Base-by-base conservation (phyloP, 2,888 invertebrate genomes). In the Idaea dimidiata region DNA sequence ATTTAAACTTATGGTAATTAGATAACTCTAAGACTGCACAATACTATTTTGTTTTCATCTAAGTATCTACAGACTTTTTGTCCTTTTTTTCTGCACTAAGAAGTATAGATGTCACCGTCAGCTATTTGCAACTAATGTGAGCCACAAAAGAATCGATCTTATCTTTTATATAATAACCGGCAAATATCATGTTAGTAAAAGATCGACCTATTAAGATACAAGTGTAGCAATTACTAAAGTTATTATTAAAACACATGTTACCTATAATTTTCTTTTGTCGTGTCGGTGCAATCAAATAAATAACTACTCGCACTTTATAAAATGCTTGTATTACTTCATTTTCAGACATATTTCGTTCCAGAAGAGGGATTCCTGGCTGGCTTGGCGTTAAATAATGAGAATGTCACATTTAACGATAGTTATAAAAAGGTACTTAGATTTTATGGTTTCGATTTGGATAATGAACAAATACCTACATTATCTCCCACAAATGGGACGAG, bases 281-380 rank as follows among this genome's bases (percentile, higher is more conserved):
- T 43, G 43, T 43, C 43, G 10, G 43, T 43, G 43, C 43, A 43
- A 43, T 43, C 8, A 43, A 43, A 43, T 43, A 43, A 7, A 7
- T 43, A 43, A 43, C 10, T 43, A 16, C 17, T 4, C 54, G 6
- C 16, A 54, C 24, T 24, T 24, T 54, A 60, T 54, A 32, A n/a
- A 17, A 54, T 53, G 17, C 17, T 24, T 60, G 54, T 61, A 17
- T 56, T 57, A 54, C 54, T 17, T 58, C 43, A 54, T 61, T 91
- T 89, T 66, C 92, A 96, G 97, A 97, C 96, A 59, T 97, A 97
- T 81, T 96, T 97, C 76, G 96, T 96, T 65, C 95, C 96, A 17
- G 95, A 95, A 75, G 96, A 97, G 79, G 97, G 97, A 54, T 97
- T 97, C 69, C 90, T 97, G 1, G 96, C 96, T 16, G 97, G 97